Conservation (phyloP, 2,797 vertebrate species). For the Galago senegalensis region DNA sequence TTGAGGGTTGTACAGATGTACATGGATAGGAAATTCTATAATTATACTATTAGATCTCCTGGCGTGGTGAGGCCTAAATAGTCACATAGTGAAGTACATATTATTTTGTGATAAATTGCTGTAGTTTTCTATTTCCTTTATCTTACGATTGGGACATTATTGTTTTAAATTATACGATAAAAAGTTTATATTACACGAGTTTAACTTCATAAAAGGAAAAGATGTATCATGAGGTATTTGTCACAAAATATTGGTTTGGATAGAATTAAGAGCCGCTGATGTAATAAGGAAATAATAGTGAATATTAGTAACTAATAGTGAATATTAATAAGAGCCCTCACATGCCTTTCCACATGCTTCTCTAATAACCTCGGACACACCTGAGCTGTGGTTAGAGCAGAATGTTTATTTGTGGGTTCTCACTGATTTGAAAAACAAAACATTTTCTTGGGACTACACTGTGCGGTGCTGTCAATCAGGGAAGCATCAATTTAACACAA, state of each 20-base stretch:
- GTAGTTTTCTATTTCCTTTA: background rate
- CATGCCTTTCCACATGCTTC: background rate
- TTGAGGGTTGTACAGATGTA: background rate
- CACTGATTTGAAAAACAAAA: background rate
- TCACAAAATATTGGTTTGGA: background rate
- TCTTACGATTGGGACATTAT: background rate
- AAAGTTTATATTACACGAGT: background rate
- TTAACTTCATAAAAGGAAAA: constrained; percentile 10
- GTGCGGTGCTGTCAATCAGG: accelerated
- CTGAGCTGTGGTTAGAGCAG: background rate
- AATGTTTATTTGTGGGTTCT: background rate
- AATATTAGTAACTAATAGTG: background rate
- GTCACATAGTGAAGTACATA: background rate
- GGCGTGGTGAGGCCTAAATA: background rate
- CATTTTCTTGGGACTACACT: background rate
- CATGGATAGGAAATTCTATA: background rate
- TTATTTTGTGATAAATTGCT: background rate
- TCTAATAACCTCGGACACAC: background rate
- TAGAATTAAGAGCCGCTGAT: background rate
- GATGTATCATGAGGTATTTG: background rate
- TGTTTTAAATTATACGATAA: background rate
- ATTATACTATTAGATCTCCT: background rate
- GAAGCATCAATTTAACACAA: background rate
- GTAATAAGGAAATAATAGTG: background rate
- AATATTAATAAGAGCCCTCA: background rate